phyloP scores from a whole-genome alignment of 35 echinoderm and acorn worm genomes.

The Strongylocentrotus purpuratus region DNA sequence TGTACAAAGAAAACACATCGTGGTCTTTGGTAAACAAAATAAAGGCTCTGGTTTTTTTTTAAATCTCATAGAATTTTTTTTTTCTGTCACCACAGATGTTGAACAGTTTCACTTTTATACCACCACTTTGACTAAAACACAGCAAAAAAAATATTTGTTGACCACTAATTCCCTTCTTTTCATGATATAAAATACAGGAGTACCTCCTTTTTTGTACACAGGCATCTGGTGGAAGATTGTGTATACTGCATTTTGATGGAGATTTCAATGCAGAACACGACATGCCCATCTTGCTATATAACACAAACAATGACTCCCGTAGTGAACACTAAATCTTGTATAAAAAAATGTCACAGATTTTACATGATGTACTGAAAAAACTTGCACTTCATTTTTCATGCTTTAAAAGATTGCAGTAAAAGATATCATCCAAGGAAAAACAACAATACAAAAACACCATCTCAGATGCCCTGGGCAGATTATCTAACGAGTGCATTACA shows the following conservation, averaged over 20 bases:
- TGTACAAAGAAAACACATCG: constrained; percentile 46
- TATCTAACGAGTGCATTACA: constrained; percentile 23
- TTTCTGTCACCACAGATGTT: constrained; percentile 41
- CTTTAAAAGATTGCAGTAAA: constrained; percentile 33
- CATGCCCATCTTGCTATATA: neutral
- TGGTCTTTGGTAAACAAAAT: constrained; percentile 48
- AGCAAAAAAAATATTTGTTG: constrained; percentile 26
- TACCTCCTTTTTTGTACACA: constrained; percentile 1
- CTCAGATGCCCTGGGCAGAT: constrained; percentile 13
- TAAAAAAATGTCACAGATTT: constrained; percentile 15
- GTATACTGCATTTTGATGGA: constrained; percentile 27
- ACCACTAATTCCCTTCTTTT: constrained; percentile 1
- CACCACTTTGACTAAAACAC: constrained; percentile 20
- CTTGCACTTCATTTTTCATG: constrained; percentile 12
- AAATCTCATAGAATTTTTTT: constrained; percentile 36
- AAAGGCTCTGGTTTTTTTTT: constrained; percentile 42
- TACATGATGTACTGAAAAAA: constrained; percentile 18
- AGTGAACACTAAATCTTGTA: neutral
- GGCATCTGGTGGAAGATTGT: constrained; percentile 15
- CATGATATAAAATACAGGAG: constrained; percentile 12
- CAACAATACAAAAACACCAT: constrained; percentile 18
- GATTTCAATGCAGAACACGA: neutral
- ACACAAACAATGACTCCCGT: constrained; percentile 31
- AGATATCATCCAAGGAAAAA: constrained; percentile 24
- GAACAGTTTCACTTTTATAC: constrained; percentile 34